These are phyloP conservation scores for Alces alces DNA, from an alignment of 2,113 vertebrate genomes.

Conservation along the genomic window DNA sequence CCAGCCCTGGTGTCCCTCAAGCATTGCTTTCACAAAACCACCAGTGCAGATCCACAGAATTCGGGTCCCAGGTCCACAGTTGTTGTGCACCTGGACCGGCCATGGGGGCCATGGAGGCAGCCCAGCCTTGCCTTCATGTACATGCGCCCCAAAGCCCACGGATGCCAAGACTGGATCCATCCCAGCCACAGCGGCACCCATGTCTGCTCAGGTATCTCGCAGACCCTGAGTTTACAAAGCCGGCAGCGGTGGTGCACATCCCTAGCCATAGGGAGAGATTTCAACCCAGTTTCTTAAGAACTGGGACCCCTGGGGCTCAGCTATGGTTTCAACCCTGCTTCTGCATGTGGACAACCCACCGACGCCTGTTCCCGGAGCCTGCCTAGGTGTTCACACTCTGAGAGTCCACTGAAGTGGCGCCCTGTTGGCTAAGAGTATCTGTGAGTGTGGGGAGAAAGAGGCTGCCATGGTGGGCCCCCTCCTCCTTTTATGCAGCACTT, in stretches of 20 bases:
- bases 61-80: neutral
- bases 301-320: neutral
- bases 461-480: neutral
- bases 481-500: neutral
- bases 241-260: rapidly evolving
- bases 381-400: neutral
- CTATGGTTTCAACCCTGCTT: neutral
- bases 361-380: neutral
- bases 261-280: neutral
- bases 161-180: neutral
- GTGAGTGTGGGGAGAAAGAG: neutral
- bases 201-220: neutral
- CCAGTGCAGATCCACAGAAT: neutral
- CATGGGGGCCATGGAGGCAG: neutral
- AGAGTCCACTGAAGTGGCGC: neutral
- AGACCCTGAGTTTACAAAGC: neutral
- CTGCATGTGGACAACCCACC: neutral
- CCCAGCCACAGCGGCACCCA: neutral
- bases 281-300: neutral
- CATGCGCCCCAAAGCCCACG: neutral
- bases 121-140: neutral
- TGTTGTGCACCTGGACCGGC: neutral
- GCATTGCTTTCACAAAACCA: neutral
- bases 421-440: neutral
- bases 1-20: neutral